Conservation (phyloP, 2,797 vertebrate genomes). For the Ptychadena robeensis region DNA sequence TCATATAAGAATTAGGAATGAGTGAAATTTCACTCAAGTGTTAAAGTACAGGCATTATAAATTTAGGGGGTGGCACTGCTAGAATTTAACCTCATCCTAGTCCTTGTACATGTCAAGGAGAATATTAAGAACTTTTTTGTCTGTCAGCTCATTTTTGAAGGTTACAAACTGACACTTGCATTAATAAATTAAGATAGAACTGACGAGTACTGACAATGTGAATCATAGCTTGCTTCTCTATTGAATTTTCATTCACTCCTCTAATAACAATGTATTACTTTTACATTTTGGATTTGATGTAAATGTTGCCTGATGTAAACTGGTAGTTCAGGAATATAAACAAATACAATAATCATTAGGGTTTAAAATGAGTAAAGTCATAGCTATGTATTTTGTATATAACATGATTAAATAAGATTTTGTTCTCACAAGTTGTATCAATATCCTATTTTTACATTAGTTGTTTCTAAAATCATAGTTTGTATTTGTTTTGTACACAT, state of each 20-base stretch:
- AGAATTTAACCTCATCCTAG: neutral
- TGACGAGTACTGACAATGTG: neutral
- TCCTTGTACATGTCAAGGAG: neutral
- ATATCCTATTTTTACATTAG: too few relatives aligned
- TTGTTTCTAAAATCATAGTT: too few relatives aligned
- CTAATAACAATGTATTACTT: neutral
- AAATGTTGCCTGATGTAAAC: neutral
- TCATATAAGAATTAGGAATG: neutral
- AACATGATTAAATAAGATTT: too few relatives aligned
- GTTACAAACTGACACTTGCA: slow-evolving; percentile 1
- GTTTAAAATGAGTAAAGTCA: too few relatives aligned
- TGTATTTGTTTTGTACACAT: too few relatives aligned
- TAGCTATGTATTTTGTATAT: too few relatives aligned
- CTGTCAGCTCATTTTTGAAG: neutral
- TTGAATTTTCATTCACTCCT: neutral
- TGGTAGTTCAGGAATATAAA: neutral
- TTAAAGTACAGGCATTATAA: neutral
- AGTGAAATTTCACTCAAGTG: neutral
- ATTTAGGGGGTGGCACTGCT: neutral
- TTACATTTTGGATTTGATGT: neutral
- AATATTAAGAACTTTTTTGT: neutral
- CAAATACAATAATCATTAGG: neutral
- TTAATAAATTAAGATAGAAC: neutral
- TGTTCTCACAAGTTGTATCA: too few relatives aligned
- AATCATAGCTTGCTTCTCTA: neutral